These are phyloP conservation scores for Rhynchomys soricoides DNA, from an alignment of 2,113 vertebrate genomes.

Conservation along the genomic window DNA sequence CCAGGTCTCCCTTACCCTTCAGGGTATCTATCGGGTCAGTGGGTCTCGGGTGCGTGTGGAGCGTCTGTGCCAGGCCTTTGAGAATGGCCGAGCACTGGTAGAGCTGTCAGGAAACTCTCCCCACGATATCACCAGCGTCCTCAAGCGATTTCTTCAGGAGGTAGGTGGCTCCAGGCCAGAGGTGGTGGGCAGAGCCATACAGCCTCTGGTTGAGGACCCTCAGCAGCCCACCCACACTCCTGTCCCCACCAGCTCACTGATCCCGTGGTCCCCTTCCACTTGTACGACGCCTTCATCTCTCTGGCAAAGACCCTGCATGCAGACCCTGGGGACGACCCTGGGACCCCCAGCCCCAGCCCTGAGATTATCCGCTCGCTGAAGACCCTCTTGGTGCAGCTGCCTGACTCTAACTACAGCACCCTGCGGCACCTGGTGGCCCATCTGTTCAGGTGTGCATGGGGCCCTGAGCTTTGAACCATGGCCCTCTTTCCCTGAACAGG, in stretches of 20 bases:
- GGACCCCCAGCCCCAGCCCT: constrained; percentile 62
- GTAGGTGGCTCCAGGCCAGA: constrained; percentile 80
- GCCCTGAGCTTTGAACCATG: neutral
- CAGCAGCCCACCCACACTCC: constrained; percentile 10
- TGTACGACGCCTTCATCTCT: constrained; percentile 90
- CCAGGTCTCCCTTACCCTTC: neutral
- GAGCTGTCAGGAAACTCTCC: constrained; percentile 94
- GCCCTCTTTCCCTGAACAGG: neutral
- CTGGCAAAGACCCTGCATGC: constrained; percentile 89
- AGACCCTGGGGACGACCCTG: constrained; percentile 51
- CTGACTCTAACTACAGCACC: constrained; percentile 90
- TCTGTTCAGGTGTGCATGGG: constrained; percentile 89
- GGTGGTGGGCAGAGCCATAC: neutral
- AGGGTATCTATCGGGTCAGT: constrained; percentile 95
- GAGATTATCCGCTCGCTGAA: constrained; percentile 80
- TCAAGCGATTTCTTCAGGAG: constrained; percentile 97
- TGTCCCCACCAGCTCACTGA: constrained; percentile 89
- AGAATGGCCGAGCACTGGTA: constrained; percentile 90
- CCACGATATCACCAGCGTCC: constrained; percentile 92
- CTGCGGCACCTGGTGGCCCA: constrained; percentile 91
- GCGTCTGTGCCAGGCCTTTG: constrained; percentile 93
- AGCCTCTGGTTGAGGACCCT: neutral
- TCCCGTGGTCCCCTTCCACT: constrained; percentile 90
- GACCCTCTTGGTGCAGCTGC: constrained; percentile 88
- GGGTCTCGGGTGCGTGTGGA: constrained; percentile 94